phyloP scores from a whole-genome alignment of 2,113 vertebrate species.

The Glaucidium brasilianum region DNA sequence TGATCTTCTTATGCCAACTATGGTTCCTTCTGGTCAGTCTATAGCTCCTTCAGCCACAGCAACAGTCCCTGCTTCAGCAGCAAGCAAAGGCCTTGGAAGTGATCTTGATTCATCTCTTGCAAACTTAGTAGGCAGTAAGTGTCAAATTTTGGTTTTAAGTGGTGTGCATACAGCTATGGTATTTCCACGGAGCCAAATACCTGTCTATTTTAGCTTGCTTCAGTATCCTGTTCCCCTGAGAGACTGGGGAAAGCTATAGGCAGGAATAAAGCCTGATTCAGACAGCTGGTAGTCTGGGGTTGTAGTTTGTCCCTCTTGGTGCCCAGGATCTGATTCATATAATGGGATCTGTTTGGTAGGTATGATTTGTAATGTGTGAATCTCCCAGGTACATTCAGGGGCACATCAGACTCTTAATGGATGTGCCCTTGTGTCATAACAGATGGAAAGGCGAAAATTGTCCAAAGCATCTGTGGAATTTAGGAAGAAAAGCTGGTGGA shows the following conservation, averaged over 20 bases:
- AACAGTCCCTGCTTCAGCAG: slow-evolving; percentile 67
- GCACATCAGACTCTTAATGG: background rate
- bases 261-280: background rate
- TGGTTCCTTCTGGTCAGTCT: slow-evolving; percentile 90
- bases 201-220: background rate
- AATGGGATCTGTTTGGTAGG: background rate
- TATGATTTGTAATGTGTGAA: background rate
- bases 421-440: background rate
- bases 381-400: background rate
- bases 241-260: background rate
- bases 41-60: slow-evolving; percentile 65
- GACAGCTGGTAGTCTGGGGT: background rate
- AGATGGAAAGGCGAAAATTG: background rate
- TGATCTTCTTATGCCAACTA: slow-evolving; percentile 93
- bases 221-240: background rate
- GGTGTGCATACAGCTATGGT: background rate
- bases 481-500: background rate
- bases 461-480: background rate
- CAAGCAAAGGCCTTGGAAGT: slow-evolving; percentile 86
- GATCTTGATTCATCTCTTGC: slow-evolving; percentile 96
- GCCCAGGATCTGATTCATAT: background rate
- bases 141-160: background rate
- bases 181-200: background rate
- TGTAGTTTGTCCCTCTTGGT: background rate
- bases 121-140: slow-evolving; percentile 95